These are phyloP conservation scores for Malurus cyaneus DNA, from an alignment of 2,113 vertebrate species.

Conservation along the genomic window DNA sequence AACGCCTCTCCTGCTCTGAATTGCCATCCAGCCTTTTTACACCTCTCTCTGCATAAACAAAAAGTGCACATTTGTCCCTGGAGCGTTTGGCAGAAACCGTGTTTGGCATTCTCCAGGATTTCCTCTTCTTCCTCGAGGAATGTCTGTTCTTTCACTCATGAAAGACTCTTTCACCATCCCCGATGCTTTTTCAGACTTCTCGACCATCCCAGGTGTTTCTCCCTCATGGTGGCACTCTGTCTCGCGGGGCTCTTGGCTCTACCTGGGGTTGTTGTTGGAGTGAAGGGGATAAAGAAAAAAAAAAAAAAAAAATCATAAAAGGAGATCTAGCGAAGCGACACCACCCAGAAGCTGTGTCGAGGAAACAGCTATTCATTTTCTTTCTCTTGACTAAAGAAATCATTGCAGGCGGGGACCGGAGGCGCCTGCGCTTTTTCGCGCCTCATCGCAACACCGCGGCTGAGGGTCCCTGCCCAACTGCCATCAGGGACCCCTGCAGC, in stretches of 20 bases:
- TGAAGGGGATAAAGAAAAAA: background rate
- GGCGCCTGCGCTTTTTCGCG: rapidly evolving
- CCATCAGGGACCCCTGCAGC: background rate
- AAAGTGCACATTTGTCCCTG: background rate
- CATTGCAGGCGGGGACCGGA: background rate
- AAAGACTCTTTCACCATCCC: no score
- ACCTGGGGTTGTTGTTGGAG: rapidly evolving
- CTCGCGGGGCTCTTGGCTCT: rapidly evolving
- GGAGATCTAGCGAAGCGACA: no score
- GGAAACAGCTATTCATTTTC: background rate
- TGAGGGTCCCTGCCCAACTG: background rate
- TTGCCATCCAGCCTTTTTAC: background rate
- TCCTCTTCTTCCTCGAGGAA: background rate
- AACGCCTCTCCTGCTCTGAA: background rate
- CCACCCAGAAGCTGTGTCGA: no score
- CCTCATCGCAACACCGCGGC: rapidly evolving
- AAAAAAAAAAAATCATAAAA: no score
- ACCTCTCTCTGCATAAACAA: background rate
- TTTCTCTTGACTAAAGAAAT: background rate
- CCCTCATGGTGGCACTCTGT: no score
- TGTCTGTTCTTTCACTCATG: background rate
- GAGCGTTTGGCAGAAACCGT: background rate
- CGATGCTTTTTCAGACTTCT: background rate
- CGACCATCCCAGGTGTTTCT: background rate
- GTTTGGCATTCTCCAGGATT: background rate